phyloP scores from a whole-genome alignment of 1,140 invertebrate genomes.

The Andrena cerasifolii region DNA sequence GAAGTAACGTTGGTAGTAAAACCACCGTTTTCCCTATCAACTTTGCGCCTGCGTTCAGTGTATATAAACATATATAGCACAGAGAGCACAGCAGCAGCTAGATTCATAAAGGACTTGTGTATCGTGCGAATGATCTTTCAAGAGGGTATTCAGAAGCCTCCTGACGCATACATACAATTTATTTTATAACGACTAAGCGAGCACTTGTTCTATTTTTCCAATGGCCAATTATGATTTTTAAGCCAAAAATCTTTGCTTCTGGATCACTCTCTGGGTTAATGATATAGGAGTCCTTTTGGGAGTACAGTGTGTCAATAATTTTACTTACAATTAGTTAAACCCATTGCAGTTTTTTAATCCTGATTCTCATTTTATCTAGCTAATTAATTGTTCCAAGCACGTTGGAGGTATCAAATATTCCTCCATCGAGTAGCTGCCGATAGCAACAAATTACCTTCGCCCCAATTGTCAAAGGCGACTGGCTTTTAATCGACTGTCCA shows the following conservation, averaged over 20 bases:
- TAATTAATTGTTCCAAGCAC: no score
- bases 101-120: neutral
- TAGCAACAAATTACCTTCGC: no score
- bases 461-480: no score
- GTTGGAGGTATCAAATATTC: no score
- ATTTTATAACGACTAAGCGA: conserved; percentile 10
- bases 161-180: conserved; percentile 6
- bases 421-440: no score
- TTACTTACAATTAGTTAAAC: neutral
- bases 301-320: neutral
- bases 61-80: neutral
- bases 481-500: no score
- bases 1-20: no score
- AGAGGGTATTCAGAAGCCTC: neutral
- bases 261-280: neutral
- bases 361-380: neutral
- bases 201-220: conserved; percentile 42
- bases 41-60: neutral
- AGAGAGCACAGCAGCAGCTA: neutral
- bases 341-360: neutral
- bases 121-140: neutral
- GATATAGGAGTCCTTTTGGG: neutral
- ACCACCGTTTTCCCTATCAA: neutral
- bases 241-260: conserved; percentile 1
- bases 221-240: neutral